Evolutionary conservation across 2,797 vertebrate genomes (phyloP), one percentile per base, ranked within the genome.

Genomic region (Gymnoscopelus microlampas): DNA sequence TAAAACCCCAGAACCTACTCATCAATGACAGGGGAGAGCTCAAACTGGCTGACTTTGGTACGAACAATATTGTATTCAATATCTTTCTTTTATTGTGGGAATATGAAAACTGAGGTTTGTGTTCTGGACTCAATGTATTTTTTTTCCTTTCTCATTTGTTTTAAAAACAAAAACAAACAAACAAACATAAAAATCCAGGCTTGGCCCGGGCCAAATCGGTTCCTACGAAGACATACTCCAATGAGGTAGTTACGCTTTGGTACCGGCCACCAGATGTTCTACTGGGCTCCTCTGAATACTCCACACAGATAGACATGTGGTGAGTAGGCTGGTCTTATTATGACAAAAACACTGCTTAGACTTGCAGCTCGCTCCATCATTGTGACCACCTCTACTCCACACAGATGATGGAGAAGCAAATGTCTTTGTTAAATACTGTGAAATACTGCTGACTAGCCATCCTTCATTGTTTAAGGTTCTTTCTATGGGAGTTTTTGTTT

Each of bases 301-400:
- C 97, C 67, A 98, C 97, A 13, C 97, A 97, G 88, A 98, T 98
- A 71, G 97, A 98, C 91, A 98, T 98, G 97, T 98, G 97, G 97
- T 98, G 94, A 93, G 93, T 88, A 80, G 78, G 73, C 71, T 32
- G 65, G 5, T 0, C 67, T 68, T 65, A 65, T 3, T 32, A 60
- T 60, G 65, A 39, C 55, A 74, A 70, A 74, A 70, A 78, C 68
- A 68, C 60, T 0, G 6, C 11, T 53, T 23, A 23, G 50, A 47
- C 50, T 74, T 56, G 53, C 54, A 60, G 53, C 71, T 53, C 35
- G 19, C 39, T 53, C 44, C 53, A 56, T 29, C 5, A 50, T 19
- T 44, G n/a, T 10, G 23, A 63, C 49, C 23, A 4, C 53, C 54
- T 61, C n/a, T 11, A 65, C 35, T 7, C 32, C 2, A 9, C 68